Evolutionary conservation across 2,888 invertebrate species (phyloP).

Genomic region (Aphodius granarius): DNA sequence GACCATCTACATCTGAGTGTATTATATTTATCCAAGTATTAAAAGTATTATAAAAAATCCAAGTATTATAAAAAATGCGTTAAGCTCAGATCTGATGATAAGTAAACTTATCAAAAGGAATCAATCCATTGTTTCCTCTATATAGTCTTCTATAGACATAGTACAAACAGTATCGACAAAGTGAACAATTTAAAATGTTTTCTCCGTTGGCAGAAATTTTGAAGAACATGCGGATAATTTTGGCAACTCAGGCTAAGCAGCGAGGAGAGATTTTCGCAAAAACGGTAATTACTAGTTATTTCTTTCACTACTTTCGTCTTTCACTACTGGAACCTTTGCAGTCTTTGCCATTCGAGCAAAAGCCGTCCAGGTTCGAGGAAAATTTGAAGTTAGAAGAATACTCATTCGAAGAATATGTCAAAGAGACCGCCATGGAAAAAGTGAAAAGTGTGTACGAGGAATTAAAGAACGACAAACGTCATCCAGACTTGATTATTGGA

Average conservation of each 20-base stretch:
- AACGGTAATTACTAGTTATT: conserved; percentile 66
- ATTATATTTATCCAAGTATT: too few species aligned
- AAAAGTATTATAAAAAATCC: too few species aligned
- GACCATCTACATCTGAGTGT: too few species aligned
- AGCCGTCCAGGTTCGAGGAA: conserved; percentile 87
- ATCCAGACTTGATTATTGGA: conserved; percentile 82
- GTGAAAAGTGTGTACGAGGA: conserved; percentile 75
- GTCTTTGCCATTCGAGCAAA: conserved; percentile 79
- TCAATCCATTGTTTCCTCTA: too few species aligned
- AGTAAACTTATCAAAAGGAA: too few species aligned
- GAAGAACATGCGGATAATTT: conserved; percentile 64
- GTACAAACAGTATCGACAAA: too few species aligned
- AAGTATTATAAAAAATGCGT: too few species aligned
- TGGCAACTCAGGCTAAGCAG: conserved; percentile 89
- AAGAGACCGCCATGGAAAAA: conserved; percentile 84
- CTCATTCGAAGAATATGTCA: conserved; percentile 74
- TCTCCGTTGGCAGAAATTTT: conserved; percentile 25
- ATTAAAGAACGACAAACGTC: conserved; percentile 54
- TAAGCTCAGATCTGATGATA: too few species aligned
- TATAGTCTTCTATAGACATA: too few species aligned
- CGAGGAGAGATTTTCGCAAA: conserved; percentile 78
- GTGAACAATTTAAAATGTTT: conserved; percentile 14
- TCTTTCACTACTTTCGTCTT: neutral
- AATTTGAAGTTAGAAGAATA: conserved; percentile 73
- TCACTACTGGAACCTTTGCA: conserved; percentile 50